These are phyloP conservation scores for Lasioglossum lativentre DNA, from an alignment of 2,888 invertebrate genomes.

Conservation along the genomic window DNA sequence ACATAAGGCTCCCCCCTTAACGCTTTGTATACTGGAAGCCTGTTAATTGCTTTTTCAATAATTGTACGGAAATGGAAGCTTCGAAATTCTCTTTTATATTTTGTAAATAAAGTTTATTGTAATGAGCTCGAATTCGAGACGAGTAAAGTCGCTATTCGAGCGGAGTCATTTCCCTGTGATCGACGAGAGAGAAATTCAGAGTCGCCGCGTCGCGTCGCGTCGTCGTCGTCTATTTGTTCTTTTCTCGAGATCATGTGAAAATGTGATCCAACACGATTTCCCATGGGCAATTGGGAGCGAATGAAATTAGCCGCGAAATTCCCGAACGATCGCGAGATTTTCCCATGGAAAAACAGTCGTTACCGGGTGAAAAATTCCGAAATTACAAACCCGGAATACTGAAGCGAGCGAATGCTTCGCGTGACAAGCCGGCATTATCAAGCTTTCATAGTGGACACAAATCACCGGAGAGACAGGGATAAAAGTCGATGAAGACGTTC, in stretches of 20 bases:
- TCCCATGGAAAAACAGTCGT: constrained; percentile 7
- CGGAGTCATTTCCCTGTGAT: neutral
- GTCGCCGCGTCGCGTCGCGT: no score
- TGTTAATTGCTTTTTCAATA: no score
- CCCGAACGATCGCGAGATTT: neutral
- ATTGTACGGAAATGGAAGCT: no score
- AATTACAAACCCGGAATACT: neutral
- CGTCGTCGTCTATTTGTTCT: neutral
- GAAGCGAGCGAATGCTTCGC: neutral
- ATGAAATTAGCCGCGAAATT: constrained; percentile 8
- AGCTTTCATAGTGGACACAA: constrained; percentile 1
- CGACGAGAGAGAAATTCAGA: neutral
- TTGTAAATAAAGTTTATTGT: no score
- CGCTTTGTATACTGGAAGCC: no score
- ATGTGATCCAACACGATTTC: constrained; percentile 11
- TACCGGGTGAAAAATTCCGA: neutral
- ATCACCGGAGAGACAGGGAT: neutral
- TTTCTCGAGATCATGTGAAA: constrained; percentile 10
- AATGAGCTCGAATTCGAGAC: no score
- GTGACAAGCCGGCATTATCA: neutral
- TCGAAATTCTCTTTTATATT: no score
- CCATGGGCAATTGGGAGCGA: constrained; percentile 24
- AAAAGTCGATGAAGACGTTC: neutral
- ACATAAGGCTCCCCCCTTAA: no score
- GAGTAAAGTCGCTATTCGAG: no score